Evolutionary conservation across 2,888 invertebrate genomes (phyloP), one percentile per base, ranked within the genome.

Genomic region (Blera fallax): DNA sequence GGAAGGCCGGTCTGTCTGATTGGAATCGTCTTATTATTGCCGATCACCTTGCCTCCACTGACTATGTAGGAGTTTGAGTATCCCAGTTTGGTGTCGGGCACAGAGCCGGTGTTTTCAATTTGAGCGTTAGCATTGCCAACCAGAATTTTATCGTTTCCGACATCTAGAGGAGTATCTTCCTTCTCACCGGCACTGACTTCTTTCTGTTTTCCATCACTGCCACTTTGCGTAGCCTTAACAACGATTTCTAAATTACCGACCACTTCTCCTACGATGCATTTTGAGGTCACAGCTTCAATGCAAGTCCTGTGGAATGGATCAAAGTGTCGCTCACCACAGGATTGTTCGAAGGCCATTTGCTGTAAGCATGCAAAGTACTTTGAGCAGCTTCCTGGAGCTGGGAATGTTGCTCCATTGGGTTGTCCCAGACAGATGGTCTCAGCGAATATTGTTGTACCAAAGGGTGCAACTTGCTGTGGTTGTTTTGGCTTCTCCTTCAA

Each of bases 321-420:
- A 21, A 77, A 85, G 50, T 85, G 85, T 16, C 65, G 70, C 0
- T 29, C n/a, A 6, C 76, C 81, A 56, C 85, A 85, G 0, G 85
- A 18, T 7, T 77, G 43, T 32, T 72, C 76, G 48, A 45, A 72
- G 0, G 67, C 45, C 7, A 14, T 67, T 6, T 85, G 32, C 8
- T 48, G 56, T 6, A 85, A 24, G 7, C 85, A 85, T 1, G 60
- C 54, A n/a, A 77, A 65, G 45, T 67, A 85, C 18, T 72, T 81
- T 2, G 81, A 29, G 8, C 85, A 85, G 29, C 81, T 81, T 7
- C 67, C 85, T 1, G 80, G 52, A 10, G 60, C 45, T 0, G 72
- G 27, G 32, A 77, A 72, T 52, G 54, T 81, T 18, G 58, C 76
- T 2, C 85, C 85, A 50, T 85, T 80, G 21, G 58, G 29, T 18